A percentile compares a stretch with the other conserved stretches of the same genome.
Conservation (phyloP, 2,888 invertebrate genomes). For the Zaprionus obscuricornis region DNA sequence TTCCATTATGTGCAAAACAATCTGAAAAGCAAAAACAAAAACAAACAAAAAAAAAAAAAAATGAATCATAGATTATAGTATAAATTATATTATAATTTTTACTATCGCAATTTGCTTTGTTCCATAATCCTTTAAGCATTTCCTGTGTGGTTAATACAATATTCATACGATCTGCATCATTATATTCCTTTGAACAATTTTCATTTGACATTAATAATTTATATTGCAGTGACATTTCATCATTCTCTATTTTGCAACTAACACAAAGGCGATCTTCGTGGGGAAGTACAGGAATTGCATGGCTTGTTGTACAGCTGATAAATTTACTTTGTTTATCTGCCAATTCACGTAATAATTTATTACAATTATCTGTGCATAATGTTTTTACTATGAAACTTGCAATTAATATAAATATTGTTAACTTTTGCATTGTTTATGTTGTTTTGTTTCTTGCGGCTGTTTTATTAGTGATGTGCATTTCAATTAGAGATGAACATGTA, state of each 20-base stretch:
- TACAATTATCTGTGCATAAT: conserved; percentile 28
- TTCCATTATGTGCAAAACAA: conserved; percentile 58
- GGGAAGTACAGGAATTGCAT: conserved; percentile 59
- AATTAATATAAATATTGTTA: no score
- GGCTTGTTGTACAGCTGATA: conserved; percentile 56
- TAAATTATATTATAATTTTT: not conserved
- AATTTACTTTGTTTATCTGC: conserved; percentile 50
- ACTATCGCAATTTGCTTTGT: conserved; percentile 65
- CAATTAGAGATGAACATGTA: no score
- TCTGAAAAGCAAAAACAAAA: conserved; percentile 53
- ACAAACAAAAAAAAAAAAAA: not conserved
- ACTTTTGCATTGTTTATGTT: no score
- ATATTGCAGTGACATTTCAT: conserved; percentile 23
- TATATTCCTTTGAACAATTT: conserved; percentile 61
- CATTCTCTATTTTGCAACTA: conserved; percentile 22
- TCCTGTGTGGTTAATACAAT: conserved; percentile 63
- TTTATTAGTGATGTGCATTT: no score
- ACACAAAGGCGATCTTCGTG: conserved; percentile 44
- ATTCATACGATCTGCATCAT: conserved; percentile 76
- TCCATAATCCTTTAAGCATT: conserved; percentile 65
- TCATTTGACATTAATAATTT: conserved; percentile 6
- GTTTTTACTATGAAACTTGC: no score
- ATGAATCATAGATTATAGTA: not conserved
- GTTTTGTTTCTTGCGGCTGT: no score
- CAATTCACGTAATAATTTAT: conserved; percentile 27